Base-by-base conservation (phyloP, 2,113 vertebrate species). In the Hiodon alosoides region DNA sequence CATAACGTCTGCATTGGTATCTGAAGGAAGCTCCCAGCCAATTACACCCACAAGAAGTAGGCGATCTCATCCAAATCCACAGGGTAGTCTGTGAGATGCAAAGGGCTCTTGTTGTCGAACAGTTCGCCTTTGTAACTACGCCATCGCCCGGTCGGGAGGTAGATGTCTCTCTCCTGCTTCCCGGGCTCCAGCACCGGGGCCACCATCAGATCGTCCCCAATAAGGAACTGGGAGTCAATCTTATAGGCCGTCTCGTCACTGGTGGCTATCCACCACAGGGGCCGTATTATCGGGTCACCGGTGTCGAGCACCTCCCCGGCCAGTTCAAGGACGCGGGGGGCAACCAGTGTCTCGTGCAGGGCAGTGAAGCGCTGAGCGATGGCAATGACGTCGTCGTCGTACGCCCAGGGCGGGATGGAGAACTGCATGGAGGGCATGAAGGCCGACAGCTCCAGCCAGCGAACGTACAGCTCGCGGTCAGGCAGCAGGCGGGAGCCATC, bases 391-490 rank as follows among this genome's bases (percentile, higher is more conserved):
- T 98, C 94, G 0, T 86, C 89, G 73, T 95, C 95, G 0, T 98
- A 99, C 31, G 88, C 93, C 97, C 97, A 99, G 0, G 97, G 97
- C 0, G 97, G 97, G 58, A 98, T 87, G 5, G 97, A 96, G 81
- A 99, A 98, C 88, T 99, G 96, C 97, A 99, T 97, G 66, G 97
- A 93, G 0, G 97, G 97, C 96, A 99, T 96, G 88, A 98, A 99
- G 48, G 97, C 95, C 0, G 94, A 92, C 73, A 99, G 90, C 85
- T 98, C 97, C 83, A 98, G 86, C 97, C 97, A 99, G 61, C 96
- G 95, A 79, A 99, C 93, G 0, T 99, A 98, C 48, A 99, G 94
- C 83, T 99, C 97, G 3, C 93, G 93, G 80, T 98, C 92, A 0
- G 95, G 96, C 74, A 95, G 89, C 62, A 78, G 87, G n/a, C 79